phyloP scores from a whole-genome alignment of 2,888 invertebrate species.

The Hypercompe scribonia region DNA sequence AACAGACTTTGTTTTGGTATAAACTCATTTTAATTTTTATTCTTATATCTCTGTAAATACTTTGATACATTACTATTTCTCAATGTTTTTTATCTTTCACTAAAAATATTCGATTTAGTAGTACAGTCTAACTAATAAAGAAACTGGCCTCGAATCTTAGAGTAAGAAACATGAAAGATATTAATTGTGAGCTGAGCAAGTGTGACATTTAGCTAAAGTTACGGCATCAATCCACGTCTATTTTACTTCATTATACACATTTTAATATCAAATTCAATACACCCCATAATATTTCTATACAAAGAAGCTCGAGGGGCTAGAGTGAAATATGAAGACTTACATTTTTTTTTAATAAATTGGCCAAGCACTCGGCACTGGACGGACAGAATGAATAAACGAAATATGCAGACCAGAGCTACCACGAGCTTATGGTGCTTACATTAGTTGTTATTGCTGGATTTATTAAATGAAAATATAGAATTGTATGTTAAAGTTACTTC shows the following conservation, averaged over 20 bases:
- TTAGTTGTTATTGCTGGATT: neutral
- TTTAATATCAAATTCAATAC: slow-evolving; percentile 34
- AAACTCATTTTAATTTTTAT: too few relatives aligned
- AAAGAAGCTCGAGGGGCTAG: slow-evolving; percentile 21
- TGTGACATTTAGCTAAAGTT: slow-evolving; percentile 2
- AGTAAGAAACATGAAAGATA: slow-evolving; percentile 3
- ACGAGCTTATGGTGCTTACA: slow-evolving; percentile 2
- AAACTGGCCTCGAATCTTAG: neutral
- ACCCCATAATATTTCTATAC: slow-evolving; percentile 38
- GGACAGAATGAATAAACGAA: slow-evolving; percentile 41
- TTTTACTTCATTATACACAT: slow-evolving; percentile 32
- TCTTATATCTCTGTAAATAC: too few relatives aligned
- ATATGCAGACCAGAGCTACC: slow-evolving; percentile 27
- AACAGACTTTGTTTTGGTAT: too few relatives aligned
- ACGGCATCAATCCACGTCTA: slow-evolving; percentile 3
- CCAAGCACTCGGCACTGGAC: slow-evolving; percentile 30
- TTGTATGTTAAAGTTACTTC: neutral
- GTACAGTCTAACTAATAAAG: neutral
- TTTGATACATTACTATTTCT: too few relatives aligned
- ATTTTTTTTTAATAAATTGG: slow-evolving; percentile 45
- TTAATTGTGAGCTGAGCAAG: neutral
- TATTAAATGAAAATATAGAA: neutral
- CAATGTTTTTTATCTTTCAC: too few relatives aligned
- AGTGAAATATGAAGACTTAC: slow-evolving; percentile 35
- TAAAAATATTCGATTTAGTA: too few relatives aligned